Conservation (phyloP, 1,140 invertebrate species). For the Latrodectus geometricus region DNA sequence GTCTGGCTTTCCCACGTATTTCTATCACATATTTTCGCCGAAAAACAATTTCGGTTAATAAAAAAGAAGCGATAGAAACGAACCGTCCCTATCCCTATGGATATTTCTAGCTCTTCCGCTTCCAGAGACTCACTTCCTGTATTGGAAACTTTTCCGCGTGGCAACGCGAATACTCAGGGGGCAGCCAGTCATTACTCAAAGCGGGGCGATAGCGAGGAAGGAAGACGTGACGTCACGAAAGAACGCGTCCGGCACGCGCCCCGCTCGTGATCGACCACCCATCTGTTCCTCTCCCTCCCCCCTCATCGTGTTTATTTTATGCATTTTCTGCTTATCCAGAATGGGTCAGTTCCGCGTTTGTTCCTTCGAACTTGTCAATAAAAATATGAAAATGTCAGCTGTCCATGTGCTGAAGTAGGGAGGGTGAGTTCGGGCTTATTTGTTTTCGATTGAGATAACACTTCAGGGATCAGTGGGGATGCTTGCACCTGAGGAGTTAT, state of each 20-base stretch:
- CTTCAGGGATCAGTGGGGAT: no score
- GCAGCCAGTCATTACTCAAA: not conserved
- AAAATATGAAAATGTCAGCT: no score
- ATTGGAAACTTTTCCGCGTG: not conserved
- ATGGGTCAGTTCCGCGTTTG: no score
- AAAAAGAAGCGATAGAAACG: no score
- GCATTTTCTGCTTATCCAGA: not conserved
- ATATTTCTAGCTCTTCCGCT: not conserved
- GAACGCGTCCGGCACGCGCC: slow-evolving; percentile 36
- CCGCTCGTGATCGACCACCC: slow-evolving; percentile 25
- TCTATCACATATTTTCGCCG: no score
- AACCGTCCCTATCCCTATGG: not conserved
- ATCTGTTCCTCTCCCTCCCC: not conserved
- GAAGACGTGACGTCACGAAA: slow-evolving; percentile 18
- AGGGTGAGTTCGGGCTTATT: no score
- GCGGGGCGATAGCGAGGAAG: not conserved
- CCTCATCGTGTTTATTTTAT: not conserved
- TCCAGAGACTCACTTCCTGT: not conserved
- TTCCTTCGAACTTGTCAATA: no score
- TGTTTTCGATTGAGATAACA: no score
- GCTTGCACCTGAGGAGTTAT: no score
- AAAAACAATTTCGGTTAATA: no score
- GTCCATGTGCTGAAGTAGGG: no score
- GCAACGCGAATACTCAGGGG: not conserved
- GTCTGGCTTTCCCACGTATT: not conserved